Evolutionary conservation across 2,888 invertebrate species (phyloP), one percentile per base, ranked within the genome.

Genomic region (Eupithecia centaureata): DNA sequence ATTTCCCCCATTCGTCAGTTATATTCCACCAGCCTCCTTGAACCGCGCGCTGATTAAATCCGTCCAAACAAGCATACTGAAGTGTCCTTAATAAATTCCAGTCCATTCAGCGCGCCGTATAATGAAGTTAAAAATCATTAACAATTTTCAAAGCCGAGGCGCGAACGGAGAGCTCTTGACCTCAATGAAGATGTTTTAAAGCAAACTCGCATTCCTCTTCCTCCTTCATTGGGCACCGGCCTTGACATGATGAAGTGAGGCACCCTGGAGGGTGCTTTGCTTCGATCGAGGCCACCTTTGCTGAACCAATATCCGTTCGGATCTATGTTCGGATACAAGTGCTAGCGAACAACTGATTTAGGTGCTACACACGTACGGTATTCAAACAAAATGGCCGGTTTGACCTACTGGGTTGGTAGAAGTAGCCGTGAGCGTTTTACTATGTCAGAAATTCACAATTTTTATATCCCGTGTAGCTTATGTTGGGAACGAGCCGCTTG

Each of bases 231-330:
- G 79, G 76, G 74, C 56, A 71, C 68, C 42, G 81, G 79, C 85
- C 85, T 84, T 83, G 82, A 76, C 79, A 76, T 67, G 73, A 75
- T 74, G 76, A 78, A 84, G 84, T 74, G 76, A 77, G 84, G 84
- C 74, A 81, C 82, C 83, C 87, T 83, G 73, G 76, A 89, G 89
- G 79, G 85, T 82, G 79, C 86, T 87, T 78, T 74, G 78, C 78
- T 73, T 74, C 80, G 81, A 83, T 84, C 85, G 86, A 86, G 87
- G 88, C 79, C 79, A 67, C 70, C 68, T 74, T 75, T 69, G 59
- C 75, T 76, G 71, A 79, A 78, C 82, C 82, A 83, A 88, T 87
- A 88, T 86, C 85, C 84, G 82, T 63, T 65, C 56, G 66, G 71
- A 66, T 63, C 61, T 70, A 56, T 64, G 51, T 25, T 74, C 77